Conservation (phyloP, 2,888 invertebrate genomes). For the Drosophila pseudotakahashii region DNA sequence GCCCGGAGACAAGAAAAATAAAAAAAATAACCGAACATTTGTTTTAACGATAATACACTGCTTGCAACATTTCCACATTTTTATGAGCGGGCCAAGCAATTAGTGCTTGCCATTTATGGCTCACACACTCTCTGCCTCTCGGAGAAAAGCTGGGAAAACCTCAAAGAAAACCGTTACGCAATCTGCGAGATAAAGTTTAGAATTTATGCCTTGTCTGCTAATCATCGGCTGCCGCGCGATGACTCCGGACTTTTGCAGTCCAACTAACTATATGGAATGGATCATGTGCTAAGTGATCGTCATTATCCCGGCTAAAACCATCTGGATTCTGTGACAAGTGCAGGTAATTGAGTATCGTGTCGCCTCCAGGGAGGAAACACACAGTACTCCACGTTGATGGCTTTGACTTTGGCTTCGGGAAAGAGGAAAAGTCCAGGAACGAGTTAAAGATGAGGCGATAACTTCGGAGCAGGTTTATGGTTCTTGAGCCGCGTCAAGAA, state of each 20-base stretch:
- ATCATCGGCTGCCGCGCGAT: slow-evolving; percentile 22
- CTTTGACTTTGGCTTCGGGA: no score
- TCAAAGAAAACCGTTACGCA: slow-evolving; percentile 40
- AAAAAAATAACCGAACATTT: slow-evolving; percentile 25
- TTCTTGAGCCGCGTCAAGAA: slow-evolving; percentile 1
- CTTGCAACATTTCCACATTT: slow-evolving; percentile 21
- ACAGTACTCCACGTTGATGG: slow-evolving; percentile 34
- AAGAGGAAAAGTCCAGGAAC: slow-evolving; percentile 12
- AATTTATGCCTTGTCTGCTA: slow-evolving; percentile 28
- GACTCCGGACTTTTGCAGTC: slow-evolving; percentile 13
- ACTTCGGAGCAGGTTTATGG: slow-evolving; percentile 24
- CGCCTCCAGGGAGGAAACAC: slow-evolving; percentile 30
- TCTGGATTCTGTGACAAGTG: slow-evolving; percentile 45
- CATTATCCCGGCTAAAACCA: slow-evolving; percentile 63
- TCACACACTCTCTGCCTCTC: slow-evolving; percentile 1
- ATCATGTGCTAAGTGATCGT: slow-evolving; percentile 77
- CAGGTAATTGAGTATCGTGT: slow-evolving; percentile 36
- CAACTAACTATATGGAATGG: slow-evolving; percentile 25
- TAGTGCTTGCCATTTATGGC: slow-evolving; percentile 42
- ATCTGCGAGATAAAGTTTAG: slow-evolving; percentile 34
- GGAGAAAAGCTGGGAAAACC: slow-evolving; percentile 11
- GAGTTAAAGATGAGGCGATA: slow-evolving; percentile 25
- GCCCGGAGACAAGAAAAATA: slow-evolving; percentile 14
- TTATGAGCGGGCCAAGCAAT: slow-evolving; percentile 34
- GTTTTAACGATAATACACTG: slow-evolving; percentile 27